Conservation (phyloP, 2,113 vertebrate genomes). For the Illadopsis cleaveri region DNA sequence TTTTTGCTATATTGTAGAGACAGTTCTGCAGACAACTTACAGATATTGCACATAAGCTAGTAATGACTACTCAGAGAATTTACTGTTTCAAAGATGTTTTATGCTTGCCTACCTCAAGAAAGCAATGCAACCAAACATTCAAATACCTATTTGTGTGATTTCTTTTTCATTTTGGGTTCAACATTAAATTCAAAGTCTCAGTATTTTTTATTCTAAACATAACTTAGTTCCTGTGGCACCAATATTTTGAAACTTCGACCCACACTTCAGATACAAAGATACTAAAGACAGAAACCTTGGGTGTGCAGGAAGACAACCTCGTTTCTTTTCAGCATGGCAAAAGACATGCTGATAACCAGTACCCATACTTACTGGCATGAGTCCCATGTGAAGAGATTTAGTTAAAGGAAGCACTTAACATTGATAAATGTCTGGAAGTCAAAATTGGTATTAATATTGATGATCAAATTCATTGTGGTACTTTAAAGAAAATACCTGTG, state of each 20-base stretch:
- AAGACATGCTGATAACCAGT: neutral
- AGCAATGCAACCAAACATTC: neutral
- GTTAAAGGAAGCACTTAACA: neutral
- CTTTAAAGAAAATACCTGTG: neutral
- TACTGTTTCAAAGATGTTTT: neutral
- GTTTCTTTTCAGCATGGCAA: neutral
- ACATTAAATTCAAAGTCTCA: neutral
- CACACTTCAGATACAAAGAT: fast-evolving
- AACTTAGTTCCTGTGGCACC: neutral
- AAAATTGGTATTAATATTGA: neutral
- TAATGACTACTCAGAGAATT: neutral
- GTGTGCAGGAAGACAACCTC: neutral
- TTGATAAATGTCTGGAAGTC: neutral
- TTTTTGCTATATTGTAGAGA: neutral
- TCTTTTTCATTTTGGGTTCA: neutral
- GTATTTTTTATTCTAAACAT: neutral
- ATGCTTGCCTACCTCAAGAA: neutral
- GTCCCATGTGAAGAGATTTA: neutral
- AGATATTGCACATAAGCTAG: neutral
- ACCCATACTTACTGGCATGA: neutral
- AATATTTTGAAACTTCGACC: neutral
- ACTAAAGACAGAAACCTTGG: fast-evolving
- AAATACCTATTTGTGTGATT: neutral
- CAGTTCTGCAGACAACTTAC: neutral
- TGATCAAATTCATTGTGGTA: neutral